Percentiles rank a stretch among this genome's conserved stretches.
These are phyloP conservation scores for Drosophila pachea DNA, from an alignment of 1,140 invertebrate species.

Conservation along the genomic window DNA sequence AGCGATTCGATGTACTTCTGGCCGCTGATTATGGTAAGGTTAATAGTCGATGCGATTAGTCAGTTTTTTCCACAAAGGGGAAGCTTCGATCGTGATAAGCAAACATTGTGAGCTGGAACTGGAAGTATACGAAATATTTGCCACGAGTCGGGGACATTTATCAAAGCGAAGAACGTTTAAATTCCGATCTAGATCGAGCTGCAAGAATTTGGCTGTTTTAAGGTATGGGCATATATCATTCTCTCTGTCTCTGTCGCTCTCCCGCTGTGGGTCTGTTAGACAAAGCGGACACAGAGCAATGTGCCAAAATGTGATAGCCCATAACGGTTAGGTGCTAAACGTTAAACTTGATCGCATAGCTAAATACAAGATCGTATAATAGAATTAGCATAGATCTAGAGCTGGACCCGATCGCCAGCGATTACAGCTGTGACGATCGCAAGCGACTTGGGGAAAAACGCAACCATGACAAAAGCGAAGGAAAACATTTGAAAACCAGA, in stretches of 20 bases:
- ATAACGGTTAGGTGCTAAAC: slow-evolving; percentile 50
- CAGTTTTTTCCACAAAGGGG: neutral
- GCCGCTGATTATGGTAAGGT: slow-evolving; percentile 9
- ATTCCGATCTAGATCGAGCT: neutral
- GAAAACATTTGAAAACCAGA: slow-evolving; percentile 50
- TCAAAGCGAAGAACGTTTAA: neutral
- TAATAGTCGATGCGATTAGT: slow-evolving; percentile 3
- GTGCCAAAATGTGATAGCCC: slow-evolving; percentile 41
- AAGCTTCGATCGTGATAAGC: slow-evolving; percentile 7
- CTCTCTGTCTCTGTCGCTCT: neutral
- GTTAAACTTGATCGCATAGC: slow-evolving; percentile 41
- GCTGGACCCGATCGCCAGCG: slow-evolving; percentile 11
- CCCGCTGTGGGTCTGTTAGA: too few species aligned
- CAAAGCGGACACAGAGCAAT: slow-evolving; percentile 26
- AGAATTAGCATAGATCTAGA: slow-evolving; percentile 61
- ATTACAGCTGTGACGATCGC: slow-evolving; percentile 8
- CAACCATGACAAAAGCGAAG: neutral
- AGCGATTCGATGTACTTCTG: neutral
- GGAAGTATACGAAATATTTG: neutral
- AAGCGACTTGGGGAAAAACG: slow-evolving; percentile 26
- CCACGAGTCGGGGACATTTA: neutral
- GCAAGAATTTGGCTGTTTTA: slow-evolving; percentile 17
- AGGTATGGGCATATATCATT: slow-evolving; percentile 1
- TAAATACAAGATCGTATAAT: slow-evolving; percentile 50
- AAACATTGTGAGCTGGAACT: neutral